phyloP scores from a whole-genome alignment of 64 coral and sea anemone genomes.

The Actinia equina region DNA sequence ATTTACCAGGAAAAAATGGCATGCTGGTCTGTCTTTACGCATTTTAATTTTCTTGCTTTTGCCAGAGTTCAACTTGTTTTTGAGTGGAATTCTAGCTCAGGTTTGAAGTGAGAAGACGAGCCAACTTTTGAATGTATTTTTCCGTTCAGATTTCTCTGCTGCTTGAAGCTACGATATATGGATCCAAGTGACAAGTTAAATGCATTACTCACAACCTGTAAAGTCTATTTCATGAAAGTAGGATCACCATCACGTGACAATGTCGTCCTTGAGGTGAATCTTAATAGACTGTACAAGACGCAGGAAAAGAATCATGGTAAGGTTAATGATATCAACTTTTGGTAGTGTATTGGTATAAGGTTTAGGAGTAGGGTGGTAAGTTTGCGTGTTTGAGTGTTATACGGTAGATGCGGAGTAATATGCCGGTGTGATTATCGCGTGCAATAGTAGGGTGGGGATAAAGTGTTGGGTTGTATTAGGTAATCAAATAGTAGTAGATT shows the following conservation, averaged over 20 bases:
- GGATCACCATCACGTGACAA: slow-evolving; percentile 57
- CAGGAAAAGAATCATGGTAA: slow-evolving; percentile 65
- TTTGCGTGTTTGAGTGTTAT: too few species aligned
- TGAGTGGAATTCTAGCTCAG: too few species aligned
- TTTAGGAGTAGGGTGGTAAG: background rate
- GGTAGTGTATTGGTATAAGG: slow-evolving; percentile 8
- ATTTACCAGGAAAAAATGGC: too few species aligned
- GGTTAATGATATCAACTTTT: background rate
- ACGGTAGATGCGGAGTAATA: too few species aligned
- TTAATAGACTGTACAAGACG: slow-evolving; percentile 71
- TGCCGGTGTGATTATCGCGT: too few species aligned
- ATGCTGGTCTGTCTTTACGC: too few species aligned
- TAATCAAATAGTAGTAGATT: too few species aligned
- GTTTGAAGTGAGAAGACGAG: too few species aligned
- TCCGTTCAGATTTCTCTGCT: slow-evolving; percentile 63
- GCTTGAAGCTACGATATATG: slow-evolving; percentile 68
- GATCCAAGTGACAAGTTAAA: slow-evolving; percentile 58
- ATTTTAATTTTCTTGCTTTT: too few species aligned
- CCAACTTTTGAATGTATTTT: background rate
- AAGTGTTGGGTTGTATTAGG: too few species aligned
- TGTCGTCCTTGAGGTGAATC: slow-evolving; percentile 49
- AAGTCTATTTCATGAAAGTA: slow-evolving; percentile 72
- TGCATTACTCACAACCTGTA: slow-evolving; percentile 68
- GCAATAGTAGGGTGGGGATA: too few species aligned
- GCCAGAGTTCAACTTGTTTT: too few species aligned